These are phyloP conservation scores for Stratiomys singularior DNA, from an alignment of 2,888 invertebrate species.

Conservation along the genomic window DNA sequence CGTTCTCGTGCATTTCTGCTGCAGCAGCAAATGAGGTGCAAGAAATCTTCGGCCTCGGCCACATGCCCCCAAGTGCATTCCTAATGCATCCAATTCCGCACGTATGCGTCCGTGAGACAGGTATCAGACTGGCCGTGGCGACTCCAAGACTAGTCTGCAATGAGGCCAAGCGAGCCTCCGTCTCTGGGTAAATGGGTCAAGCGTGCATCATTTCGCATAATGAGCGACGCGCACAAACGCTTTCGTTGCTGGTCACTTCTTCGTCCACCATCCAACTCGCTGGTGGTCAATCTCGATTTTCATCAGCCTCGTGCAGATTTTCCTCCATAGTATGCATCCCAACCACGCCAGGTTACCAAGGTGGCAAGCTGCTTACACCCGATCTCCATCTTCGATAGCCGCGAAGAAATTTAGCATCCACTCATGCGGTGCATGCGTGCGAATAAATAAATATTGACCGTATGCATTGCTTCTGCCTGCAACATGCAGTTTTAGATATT, in stretches of 20 bases:
- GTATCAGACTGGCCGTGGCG: constrained; percentile 24
- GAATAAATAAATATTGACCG: background rate
- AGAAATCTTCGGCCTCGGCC: background rate
- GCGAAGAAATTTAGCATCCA: background rate
- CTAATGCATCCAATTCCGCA: constrained; percentile 9
- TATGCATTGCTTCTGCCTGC: background rate
- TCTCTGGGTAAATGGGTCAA: constrained; percentile 56
- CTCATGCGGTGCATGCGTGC: background rate
- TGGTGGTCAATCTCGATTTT: background rate
- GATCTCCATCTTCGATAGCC: constrained; percentile 8
- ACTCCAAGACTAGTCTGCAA: constrained; percentile 47
- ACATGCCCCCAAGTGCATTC: constrained; percentile 20
- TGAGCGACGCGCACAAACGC: constrained; percentile 35
- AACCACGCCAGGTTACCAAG: background rate
- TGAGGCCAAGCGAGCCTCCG: constrained; percentile 55
- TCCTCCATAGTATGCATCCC: background rate
- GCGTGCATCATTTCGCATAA: constrained; percentile 55
- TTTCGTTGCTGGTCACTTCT: constrained; percentile 1
- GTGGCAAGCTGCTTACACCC: background rate
- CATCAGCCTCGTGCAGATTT: background rate
- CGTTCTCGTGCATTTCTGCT: background rate
- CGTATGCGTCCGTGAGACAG: constrained; percentile 23
- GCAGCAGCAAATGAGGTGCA: background rate
- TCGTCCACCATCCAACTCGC: background rate
- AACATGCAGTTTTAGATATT: background rate